Evolutionary conservation across 2,888 invertebrate species (phyloP), one percentile per base, ranked within the genome.

Genomic region (Lycocerus yunnanus): DNA sequence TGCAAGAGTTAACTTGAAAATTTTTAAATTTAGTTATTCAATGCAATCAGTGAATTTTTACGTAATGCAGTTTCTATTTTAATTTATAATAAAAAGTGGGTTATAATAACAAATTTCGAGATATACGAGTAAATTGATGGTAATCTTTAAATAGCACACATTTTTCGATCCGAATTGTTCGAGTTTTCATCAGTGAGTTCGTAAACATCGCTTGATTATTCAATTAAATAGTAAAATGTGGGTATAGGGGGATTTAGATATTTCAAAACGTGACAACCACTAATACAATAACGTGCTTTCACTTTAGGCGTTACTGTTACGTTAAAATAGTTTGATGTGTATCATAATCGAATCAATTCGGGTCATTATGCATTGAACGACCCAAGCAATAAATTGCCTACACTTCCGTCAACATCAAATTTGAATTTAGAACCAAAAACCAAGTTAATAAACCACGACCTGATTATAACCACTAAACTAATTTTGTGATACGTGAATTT

Each of bases 351-450:
- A 63, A 63, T 63, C 18, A 63, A 63, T 63, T 20, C 61, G 61
- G 61, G 61, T 20, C 20, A 63, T 63, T 63, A 63, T 63, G 20
- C 61, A 18, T 20, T 20, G 61, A 63, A 63, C 61, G 20, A 66
- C 66, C 24, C 66, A 27, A 27, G 66, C 24, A 27, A 15, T 66
- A 66, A 66, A 66, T 66, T 66, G 66, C 27, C 3, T 13, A 21
- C 21, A 27, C 21, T 66, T 66, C 21, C 14, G 66, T 66, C 66
- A 66, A 66, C 66, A 66, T 24, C 20, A 66, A 66, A 66, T 66
- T 66, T 66, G 66, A 66, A 66, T 66, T 66, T 66, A 27, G 66
- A 20, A 24, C 66, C 21, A 24, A 27, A 15, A 24, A 24, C 8
- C 43, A 43, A 43, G 43, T n/a, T 43, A 43, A 43, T 43, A 43